Base-by-base conservation (phyloP, 2,113 vertebrate genomes). In the Madoqua kirkii region DNA sequence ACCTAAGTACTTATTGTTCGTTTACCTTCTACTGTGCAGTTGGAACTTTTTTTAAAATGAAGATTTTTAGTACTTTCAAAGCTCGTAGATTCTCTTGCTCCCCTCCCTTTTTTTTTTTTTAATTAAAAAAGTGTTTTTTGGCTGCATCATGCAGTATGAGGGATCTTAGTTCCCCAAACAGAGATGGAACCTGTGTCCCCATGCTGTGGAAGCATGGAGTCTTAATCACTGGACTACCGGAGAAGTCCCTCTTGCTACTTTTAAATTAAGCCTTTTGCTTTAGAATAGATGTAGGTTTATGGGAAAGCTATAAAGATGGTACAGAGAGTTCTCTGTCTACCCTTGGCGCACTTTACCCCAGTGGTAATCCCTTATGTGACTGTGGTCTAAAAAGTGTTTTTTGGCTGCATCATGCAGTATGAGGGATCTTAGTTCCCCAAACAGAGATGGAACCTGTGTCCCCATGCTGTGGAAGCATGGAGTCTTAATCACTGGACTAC, bases 1-100 rank as follows among this genome's bases (percentile, higher is more conserved):
- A 78, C 50, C 67, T 88, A 78, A 59, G 67, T 98, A 45, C 59
- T 50, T 79, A 83, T 86, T 78, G 25, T 79, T 85, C 16, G 6
- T 87, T 97, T 97, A 79, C 87, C n/a, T 95, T 43, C 81, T 0
- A 3, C 96, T 97, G 86, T 40, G 85, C 48, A 94, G n/a, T 85
- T 74, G 86, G 23, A 54, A 12, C 64, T 74, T 67, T 83, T 76
- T 79, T 25, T 1, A 36, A 55, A n/a, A 59, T 52, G 36, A 71
- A 87, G 78, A 76, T 91, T 83, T 48, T 62, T 60, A 54, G 40
- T 55, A 43, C 83, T 3, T 19, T 43, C 7, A 13, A 67, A 60
- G 23, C n/a, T 50, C 5, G 2, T 60, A 9, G 64, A 48, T 59
- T 43, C 19, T 82, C 40, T 78, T 76, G 52, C 27, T 43, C 6